Conservation (phyloP, 1,140 invertebrate genomes). For the Tetragnatha versicolor region DNA sequence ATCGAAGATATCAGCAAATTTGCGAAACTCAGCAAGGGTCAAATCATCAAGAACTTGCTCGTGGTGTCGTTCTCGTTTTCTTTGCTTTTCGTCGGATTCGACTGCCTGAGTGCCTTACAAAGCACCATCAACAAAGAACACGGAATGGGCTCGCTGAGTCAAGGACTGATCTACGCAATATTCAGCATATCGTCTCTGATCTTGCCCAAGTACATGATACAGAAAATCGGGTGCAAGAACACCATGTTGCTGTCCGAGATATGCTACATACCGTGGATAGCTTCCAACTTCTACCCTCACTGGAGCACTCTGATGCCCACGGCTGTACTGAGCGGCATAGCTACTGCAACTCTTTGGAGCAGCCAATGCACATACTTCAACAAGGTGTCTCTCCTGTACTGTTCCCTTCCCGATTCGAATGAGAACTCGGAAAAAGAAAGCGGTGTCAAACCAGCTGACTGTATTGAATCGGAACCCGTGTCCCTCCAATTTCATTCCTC, state of each 20-base stretch:
- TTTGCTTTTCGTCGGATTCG: background rate
- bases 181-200: conserved; percentile 56
- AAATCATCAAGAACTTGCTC: conserved; percentile 85
- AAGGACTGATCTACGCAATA: conserved; percentile 61
- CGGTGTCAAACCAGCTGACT: background rate
- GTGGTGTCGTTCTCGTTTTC: conserved; percentile 87
- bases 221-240: conserved; percentile 63
- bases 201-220: conserved; percentile 49
- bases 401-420: too few species aligned
- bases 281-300: conserved; percentile 61
- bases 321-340: conserved; percentile 64
- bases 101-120: background rate
- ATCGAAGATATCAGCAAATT: too few species aligned
- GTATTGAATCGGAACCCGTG: background rate
- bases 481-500: too few species aligned
- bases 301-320: conserved; percentile 63
- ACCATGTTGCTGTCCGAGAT: conserved; percentile 63
- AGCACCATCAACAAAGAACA: background rate
- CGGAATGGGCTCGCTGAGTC: background rate
- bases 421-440: background rate
- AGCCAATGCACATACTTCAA: conserved; percentile 68
- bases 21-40: conserved; percentile 71
- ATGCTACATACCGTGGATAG: conserved; percentile 65
- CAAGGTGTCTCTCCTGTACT: conserved; percentile 68
- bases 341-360: conserved; percentile 67